Evolutionary conservation across 2,113 vertebrate species (phyloP), one percentile per base, ranked within the genome.

Genomic region (Mohoua ochrocephala): DNA sequence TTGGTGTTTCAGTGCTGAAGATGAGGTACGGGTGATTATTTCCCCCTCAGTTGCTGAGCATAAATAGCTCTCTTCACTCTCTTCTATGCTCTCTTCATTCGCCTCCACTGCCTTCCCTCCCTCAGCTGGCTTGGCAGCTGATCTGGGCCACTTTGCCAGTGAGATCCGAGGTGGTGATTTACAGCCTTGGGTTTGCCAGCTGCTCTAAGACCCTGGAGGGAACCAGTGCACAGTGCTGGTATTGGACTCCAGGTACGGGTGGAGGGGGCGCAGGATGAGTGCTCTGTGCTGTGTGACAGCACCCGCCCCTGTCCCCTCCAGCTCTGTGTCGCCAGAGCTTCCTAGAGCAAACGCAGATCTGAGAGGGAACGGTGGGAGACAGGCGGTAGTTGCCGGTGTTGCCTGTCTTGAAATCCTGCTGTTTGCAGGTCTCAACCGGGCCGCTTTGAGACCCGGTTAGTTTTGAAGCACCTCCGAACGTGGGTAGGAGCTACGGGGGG

Each of bases 181-280:
- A 14, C 49, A n/a, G 49, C 63, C 39, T 15, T 30, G 60, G 69
- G n/a, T 39, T 45, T 71, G 47, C 13, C 17, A 16, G 37, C 35
- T 56, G 33, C 57, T 24, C 42, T 1, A 15, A 35, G 50, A 13
- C 3, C 52, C 30, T 19, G 1, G 1, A 24, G 50, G 30, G 35
- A 27, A 2, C 7, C 56, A 10, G 16, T 2, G 0, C n/a, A 3
- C 15, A 8, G 41, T 2, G 42, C 10, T 24, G 27, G 11, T 10
- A 3, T 2, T 3, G 27, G 42, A 3, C 44, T 27, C 11, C 26
- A 17, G 12, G 13, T 3, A 1, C 0, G 1, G 20, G 24, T 41
- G 27, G 11, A 24, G 3, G 24, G 20, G 30, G 13, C 0, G 1
- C 35, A 16, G 57, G 4, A 7, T 15, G 33, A n/a, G 12, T 3